Conservation (phyloP, 2,113 vertebrate species). For the Myotis davidii region DNA sequence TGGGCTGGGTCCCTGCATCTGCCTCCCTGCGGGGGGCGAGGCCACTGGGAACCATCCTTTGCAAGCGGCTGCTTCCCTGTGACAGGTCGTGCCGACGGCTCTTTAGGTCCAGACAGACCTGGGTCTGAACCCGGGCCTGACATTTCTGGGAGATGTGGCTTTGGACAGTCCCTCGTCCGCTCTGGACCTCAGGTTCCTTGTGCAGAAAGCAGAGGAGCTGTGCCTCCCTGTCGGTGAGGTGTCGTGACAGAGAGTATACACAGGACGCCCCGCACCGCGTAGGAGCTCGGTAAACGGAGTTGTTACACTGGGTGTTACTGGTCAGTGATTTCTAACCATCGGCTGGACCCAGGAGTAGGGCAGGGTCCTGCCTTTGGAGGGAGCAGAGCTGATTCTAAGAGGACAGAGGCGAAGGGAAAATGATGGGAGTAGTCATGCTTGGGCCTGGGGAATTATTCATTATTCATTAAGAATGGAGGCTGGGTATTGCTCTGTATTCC, state of each 20-base stretch:
- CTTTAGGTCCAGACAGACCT: not conserved
- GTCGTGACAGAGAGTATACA: not conserved
- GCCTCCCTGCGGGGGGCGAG: not conserved
- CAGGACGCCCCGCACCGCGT: not conserved
- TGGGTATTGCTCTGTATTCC: not conserved
- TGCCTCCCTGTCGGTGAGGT: not conserved
- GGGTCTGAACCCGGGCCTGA: not conserved
- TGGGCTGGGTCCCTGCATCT: not conserved
- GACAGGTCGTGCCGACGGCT: rapidly evolving
- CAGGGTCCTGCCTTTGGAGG: not conserved
- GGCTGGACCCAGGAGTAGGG: not conserved
- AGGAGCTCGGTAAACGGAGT: not conserved
- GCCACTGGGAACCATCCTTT: not conserved
- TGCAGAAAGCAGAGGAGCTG: not conserved
- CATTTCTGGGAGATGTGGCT: not conserved
- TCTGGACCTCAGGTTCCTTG: not conserved
- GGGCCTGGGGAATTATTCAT: not conserved
- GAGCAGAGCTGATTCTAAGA: not conserved
- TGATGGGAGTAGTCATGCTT: too few relatives aligned
- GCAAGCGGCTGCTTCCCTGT: not conserved
- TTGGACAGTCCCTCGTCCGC: not conserved
- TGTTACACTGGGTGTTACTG: not conserved
- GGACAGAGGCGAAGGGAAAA: not conserved
- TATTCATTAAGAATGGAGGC: not conserved
- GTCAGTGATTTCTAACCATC: not conserved